Percentiles rank a stretch among this genome's conserved stretches.
Conservation (phyloP, 2,888 invertebrate species). For the Orchesellides sinensis region DNA sequence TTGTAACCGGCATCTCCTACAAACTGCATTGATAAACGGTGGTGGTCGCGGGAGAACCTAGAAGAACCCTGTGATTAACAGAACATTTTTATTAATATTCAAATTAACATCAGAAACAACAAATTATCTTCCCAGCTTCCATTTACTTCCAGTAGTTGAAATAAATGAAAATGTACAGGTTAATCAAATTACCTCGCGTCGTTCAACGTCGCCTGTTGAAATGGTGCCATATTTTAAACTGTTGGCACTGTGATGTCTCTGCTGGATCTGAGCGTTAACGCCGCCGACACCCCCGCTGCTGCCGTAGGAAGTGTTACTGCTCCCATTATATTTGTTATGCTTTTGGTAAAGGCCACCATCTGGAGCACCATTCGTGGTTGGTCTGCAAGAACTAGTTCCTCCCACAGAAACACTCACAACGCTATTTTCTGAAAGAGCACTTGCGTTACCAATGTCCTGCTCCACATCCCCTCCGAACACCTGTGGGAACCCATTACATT, state of each 20-base stretch:
- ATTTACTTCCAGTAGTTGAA: background rate
- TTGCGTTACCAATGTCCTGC: constrained; percentile 39
- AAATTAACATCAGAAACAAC: constrained; percentile 32
- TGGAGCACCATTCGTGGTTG: constrained; percentile 26
- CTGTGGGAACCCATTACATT: constrained; percentile 18
- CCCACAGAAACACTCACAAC: constrained; percentile 55
- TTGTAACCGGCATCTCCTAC: constrained; percentile 84
- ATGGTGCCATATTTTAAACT: constrained; percentile 62
- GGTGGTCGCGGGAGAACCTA: constrained; percentile 79
- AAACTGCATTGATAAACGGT: constrained; percentile 91
- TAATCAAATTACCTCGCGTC: constrained; percentile 44
- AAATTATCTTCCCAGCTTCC: constrained; percentile 24
- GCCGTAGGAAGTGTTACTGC: constrained; percentile 6
- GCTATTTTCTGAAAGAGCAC: constrained; percentile 40
- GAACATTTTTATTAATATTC: too few relatives aligned
- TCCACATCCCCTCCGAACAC: constrained; percentile 35
- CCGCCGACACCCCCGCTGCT: constrained; percentile 10
- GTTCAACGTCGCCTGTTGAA: constrained; percentile 48
- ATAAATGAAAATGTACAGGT: background rate
- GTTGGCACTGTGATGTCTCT: constrained; percentile 41
- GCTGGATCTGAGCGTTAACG: constrained; percentile 52
- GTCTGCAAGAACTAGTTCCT: constrained; percentile 30
- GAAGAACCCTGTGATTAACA: constrained; percentile 45
- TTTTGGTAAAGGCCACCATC: constrained; percentile 49
- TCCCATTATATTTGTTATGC: constrained; percentile 30